Evolutionary conservation across 2,113 vertebrate species (phyloP).

Genomic region (Spea multiplicata): DNA sequence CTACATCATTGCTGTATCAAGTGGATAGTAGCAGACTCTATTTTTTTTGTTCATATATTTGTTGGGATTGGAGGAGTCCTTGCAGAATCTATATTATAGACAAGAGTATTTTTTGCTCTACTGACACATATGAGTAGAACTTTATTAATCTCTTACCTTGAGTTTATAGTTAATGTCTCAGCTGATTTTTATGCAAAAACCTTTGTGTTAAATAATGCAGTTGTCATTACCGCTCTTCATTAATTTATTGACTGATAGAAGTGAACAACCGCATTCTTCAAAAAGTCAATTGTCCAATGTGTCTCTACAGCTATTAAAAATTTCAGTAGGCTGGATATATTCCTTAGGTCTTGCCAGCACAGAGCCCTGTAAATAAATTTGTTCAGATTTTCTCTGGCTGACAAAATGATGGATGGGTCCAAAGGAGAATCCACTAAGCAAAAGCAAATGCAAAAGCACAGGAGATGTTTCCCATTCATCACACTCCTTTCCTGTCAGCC

Average conservation of each 20-base stretch:
- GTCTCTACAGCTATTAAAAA: constrained; percentile 53
- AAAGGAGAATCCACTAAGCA: constrained; percentile 56
- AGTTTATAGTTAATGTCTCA: too few relatives aligned
- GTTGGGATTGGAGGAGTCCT: too few relatives aligned
- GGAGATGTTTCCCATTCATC: constrained; percentile 60
- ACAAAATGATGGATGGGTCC: constrained; percentile 67
- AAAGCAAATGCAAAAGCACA: constrained; percentile 53
- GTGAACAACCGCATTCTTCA: constrained; percentile 48
- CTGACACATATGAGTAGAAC: too few relatives aligned
- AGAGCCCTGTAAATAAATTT: constrained; percentile 62
- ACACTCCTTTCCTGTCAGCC: constrained; percentile 56
- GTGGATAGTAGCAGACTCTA: too few relatives aligned
- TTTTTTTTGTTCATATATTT: too few relatives aligned
- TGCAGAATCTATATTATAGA: too few relatives aligned
- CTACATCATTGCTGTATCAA: too few relatives aligned
- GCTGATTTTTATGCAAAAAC: background rate
- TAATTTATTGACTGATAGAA: constrained; percentile 29
- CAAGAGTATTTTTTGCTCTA: too few relatives aligned
- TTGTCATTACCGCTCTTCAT: constrained; percentile 8
- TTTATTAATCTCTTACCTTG: too few relatives aligned
- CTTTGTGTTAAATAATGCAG: constrained; percentile 1
- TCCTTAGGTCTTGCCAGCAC: constrained; percentile 53
- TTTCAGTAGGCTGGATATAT: constrained; percentile 53
- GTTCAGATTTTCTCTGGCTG: constrained; percentile 59
- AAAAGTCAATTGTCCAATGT: constrained; percentile 50